Conservation (phyloP, 2,113 vertebrate genomes). For the Sander lucioperca region DNA sequence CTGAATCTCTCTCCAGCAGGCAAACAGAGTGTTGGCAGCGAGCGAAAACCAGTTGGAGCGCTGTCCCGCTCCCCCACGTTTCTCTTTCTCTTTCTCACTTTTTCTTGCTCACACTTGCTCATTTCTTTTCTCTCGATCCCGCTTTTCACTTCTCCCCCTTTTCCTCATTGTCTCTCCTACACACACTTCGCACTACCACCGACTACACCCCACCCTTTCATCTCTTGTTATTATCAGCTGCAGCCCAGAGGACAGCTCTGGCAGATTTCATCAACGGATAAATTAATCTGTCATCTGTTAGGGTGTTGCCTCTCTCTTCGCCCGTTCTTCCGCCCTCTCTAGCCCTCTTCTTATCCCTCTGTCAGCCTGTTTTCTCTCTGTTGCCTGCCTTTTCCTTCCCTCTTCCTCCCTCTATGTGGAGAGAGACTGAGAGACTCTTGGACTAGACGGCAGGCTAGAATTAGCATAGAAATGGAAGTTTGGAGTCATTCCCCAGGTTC, state of each 20-base stretch:
- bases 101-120: slow-evolving; percentile 60
- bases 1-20: slow-evolving; percentile 78
- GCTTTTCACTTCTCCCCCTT: neutral
- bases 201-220: slow-evolving; percentile 66
- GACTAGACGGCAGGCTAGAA: slow-evolving; percentile 71
- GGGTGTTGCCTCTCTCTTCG: slow-evolving; percentile 68
- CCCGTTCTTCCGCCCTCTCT: slow-evolving; percentile 52
- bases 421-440: slow-evolving; percentile 74
- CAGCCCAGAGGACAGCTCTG: slow-evolving; percentile 71
- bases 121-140: slow-evolving; percentile 31
- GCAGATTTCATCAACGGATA: slow-evolving; percentile 78
- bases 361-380: slow-evolving; percentile 52
- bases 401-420: too few relatives aligned
- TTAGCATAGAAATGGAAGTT: slow-evolving; percentile 85
- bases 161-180: slow-evolving; percentile 9
- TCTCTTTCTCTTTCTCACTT: slow-evolving; percentile 38
- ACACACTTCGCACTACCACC: slow-evolving; percentile 26
- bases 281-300: slow-evolving; percentile 80
- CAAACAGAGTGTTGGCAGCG: slow-evolving; percentile 72
- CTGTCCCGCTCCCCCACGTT: slow-evolving; percentile 3
- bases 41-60: slow-evolving; percentile 73
- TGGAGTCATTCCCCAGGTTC: slow-evolving; percentile 79
- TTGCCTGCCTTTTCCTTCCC: slow-evolving; percentile 49
- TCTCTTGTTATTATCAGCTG: slow-evolving; percentile 79
- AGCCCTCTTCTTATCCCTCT: slow-evolving; percentile 58